Percentiles rank a stretch among this genome's conserved stretches.
phyloP scores from a whole-genome alignment of 2,797 vertebrate species.

The Anguilla pacifica region DNA sequence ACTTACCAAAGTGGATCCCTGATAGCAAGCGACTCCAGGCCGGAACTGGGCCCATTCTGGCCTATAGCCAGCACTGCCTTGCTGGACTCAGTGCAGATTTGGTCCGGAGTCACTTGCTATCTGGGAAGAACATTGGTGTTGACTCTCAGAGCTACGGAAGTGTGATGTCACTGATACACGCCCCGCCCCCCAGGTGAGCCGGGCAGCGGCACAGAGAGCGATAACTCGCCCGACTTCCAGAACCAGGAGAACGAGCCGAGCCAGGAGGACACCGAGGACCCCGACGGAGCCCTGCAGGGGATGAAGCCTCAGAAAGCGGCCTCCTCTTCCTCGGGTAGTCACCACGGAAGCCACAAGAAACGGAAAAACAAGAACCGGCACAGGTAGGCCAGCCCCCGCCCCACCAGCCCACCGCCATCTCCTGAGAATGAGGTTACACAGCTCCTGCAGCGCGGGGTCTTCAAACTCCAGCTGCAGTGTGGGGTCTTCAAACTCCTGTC shows the following conservation, averaged over 20 bases:
- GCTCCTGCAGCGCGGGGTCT: not conserved
- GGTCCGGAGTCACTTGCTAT: too few species aligned
- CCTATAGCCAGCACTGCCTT: too few species aligned
- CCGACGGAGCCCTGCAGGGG: conserved; percentile 89
- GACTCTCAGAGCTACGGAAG: too few species aligned
- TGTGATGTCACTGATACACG: too few species aligned
- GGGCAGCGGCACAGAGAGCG: conserved; percentile 94
- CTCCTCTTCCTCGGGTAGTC: conserved; percentile 89
- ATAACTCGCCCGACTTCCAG: conserved; percentile 95
- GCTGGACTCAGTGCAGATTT: too few species aligned
- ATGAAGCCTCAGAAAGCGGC: conserved; percentile 96
- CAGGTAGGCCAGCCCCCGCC: conserved; percentile 54
- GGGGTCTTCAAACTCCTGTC: too few species aligned
- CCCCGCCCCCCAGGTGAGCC: conserved; percentile 79
- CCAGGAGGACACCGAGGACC: conserved; percentile 93
- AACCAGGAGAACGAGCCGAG: conserved; percentile 96
- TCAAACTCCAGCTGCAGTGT: not conserved
- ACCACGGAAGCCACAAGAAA: conserved; percentile 97
- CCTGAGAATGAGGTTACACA: too few species aligned
- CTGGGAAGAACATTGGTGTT: too few species aligned
- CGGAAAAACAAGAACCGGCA: conserved; percentile 98
- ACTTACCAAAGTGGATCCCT: too few species aligned
- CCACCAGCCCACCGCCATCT: not conserved
- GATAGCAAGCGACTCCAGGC: too few species aligned
- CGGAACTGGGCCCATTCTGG: too few species aligned